Evolutionary conservation across 2,888 invertebrate genomes (phyloP).

Genomic region (Nasonovia ribisnigri): DNA sequence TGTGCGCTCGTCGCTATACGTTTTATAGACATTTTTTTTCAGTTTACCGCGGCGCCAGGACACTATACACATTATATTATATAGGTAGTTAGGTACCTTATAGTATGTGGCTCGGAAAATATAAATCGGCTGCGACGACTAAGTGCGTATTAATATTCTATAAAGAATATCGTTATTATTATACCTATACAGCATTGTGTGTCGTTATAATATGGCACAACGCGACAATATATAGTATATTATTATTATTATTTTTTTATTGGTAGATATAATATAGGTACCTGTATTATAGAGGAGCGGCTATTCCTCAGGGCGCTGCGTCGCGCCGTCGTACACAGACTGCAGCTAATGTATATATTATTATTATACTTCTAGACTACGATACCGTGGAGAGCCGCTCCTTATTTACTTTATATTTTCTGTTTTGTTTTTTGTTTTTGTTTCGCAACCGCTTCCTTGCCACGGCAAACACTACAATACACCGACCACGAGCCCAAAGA

Average conservation of each 20-base stretch:
- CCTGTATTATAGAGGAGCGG: conserved; percentile 32
- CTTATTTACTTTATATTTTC: not conserved
- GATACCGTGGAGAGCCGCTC: not conserved
- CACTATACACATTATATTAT: not conserved
- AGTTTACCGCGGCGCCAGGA: not conserved
- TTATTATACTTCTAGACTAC: not conserved
- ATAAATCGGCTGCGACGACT: not conserved
- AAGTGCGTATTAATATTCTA: not conserved
- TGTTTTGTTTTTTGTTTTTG: conserved; percentile 3
- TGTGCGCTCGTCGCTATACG: not conserved
- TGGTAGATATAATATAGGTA: not conserved
- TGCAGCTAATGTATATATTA: not conserved
- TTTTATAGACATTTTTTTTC: not conserved
- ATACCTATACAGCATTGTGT: not conserved
- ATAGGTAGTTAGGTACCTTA: not conserved
- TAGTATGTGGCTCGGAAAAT: not conserved
- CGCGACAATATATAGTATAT: not conserved
- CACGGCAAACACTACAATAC: not conserved
- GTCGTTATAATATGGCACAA: not conserved
- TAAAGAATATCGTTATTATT: conserved; percentile 2
- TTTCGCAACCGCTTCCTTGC: not conserved
- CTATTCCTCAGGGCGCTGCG: not conserved
- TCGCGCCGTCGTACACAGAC: not conserved
- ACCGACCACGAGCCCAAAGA: not conserved
- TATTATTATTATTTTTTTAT: not conserved